These are phyloP conservation scores for Galerucella calmariensis DNA, from an alignment of 2,888 invertebrate genomes.

Conservation along the genomic window DNA sequence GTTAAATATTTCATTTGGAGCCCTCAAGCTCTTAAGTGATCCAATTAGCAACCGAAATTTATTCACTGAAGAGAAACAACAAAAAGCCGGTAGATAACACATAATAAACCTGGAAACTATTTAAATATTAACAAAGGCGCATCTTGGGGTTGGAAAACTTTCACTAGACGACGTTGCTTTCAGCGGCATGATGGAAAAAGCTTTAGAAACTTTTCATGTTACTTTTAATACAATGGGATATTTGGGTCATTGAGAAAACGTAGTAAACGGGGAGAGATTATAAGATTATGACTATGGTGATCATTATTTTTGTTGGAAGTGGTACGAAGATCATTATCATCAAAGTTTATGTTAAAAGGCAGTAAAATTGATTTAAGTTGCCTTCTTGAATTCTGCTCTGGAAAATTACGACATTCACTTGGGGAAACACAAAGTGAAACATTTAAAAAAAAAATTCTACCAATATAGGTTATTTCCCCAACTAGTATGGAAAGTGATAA, in stretches of 20 bases:
- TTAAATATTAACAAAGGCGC: conserved; percentile 44
- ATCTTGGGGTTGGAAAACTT: conserved; percentile 40
- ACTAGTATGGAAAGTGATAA: too few relatives aligned
- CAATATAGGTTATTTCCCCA: too few relatives aligned
- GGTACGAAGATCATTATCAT: conserved; percentile 25
- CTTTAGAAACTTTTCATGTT: conserved; percentile 39
- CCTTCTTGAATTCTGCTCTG: conserved; percentile 1
- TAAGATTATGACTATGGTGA: conserved; percentile 36
- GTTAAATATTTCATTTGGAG: background rate
- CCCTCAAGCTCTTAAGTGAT: background rate
- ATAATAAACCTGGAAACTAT: conserved; percentile 39
- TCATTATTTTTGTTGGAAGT: conserved; percentile 32
- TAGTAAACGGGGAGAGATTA: conserved; percentile 32
- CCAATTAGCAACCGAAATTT: conserved; percentile 21
- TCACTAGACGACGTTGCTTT: conserved; percentile 36
- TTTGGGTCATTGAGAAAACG: conserved; percentile 36
- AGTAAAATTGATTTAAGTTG: conserved; percentile 18
- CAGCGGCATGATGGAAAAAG: conserved; percentile 31
- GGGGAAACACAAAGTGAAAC: background rate
- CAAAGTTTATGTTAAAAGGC: conserved; percentile 21
- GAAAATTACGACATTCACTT: background rate
- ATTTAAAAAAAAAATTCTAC: too few relatives aligned
- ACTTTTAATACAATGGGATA: conserved; percentile 42
- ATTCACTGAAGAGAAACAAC: conserved; percentile 14
- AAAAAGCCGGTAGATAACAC: conserved; percentile 31